phyloP scores from a whole-genome alignment of 2,797 vertebrate species.

The Hybognathus amarus region DNA sequence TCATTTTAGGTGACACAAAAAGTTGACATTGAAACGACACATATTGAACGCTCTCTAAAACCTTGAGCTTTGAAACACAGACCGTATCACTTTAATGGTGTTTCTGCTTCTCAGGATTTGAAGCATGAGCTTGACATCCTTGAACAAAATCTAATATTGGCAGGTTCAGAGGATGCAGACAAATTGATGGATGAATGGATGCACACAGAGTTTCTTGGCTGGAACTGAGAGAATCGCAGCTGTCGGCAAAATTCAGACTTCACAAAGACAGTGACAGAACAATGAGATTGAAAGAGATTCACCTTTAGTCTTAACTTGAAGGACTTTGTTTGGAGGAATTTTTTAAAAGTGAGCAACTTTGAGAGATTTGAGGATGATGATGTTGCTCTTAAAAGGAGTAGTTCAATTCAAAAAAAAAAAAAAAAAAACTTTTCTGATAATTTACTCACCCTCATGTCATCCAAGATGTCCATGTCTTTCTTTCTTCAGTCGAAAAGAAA shows the following conservation, averaged over 20 bases:
- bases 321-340: not conserved
- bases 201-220: not conserved
- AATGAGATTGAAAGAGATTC: not conserved
- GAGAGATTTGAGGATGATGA: not conserved
- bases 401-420: too few species aligned
- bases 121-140: not conserved
- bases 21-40: not conserved
- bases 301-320: not conserved
- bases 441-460: too few species aligned
- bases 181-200: constrained; percentile 11
- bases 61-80: not conserved
- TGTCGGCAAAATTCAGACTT: not conserved
- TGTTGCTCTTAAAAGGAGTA: not conserved
- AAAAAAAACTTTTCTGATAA: too few species aligned
- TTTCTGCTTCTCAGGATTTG: not conserved
- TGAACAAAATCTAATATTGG: not conserved
- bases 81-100: not conserved
- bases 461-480: too few species aligned
- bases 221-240: not conserved
- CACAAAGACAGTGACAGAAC: not conserved
- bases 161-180: not conserved
- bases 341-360: not conserved
- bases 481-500: too few species aligned
- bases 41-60: not conserved
- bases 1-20: not conserved